phyloP scores from a whole-genome alignment of 2,797 vertebrate genomes.

The Chaetophractus vellerosus region DNA sequence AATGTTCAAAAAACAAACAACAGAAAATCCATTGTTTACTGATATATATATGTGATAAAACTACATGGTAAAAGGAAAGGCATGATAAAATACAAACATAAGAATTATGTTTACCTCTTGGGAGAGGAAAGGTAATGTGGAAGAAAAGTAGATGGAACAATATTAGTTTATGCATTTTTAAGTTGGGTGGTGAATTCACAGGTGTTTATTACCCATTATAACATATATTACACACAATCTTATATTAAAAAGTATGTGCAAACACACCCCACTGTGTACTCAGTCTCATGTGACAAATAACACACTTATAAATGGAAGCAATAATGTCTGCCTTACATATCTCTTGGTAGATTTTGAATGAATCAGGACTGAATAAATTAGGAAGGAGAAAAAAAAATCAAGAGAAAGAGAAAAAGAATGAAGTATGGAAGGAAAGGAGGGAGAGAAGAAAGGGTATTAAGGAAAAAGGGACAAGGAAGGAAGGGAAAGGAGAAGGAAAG shows the following conservation, averaged over 20 bases:
- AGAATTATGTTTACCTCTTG: not conserved
- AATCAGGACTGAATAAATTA: not conserved
- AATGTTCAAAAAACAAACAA: not conserved
- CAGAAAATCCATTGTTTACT: not conserved
- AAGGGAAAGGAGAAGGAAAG: not conserved
- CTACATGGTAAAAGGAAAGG: not conserved
- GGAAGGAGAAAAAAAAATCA: not conserved
- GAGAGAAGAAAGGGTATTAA: not conserved
- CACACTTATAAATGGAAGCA: not conserved
- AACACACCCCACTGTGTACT: not conserved
- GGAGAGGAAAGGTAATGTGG: not conserved
- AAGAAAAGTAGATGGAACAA: not conserved
- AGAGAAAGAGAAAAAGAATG: not conserved
- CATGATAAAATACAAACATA: not conserved
- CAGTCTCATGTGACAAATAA: not conserved
- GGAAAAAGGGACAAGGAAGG: no score
- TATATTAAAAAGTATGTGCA: not conserved
- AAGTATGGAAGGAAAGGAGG: not conserved
- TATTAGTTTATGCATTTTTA: not conserved
- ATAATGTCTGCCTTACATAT: not conserved
- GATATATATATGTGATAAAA: not conserved
- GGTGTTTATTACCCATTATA: not conserved
- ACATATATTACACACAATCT: not conserved
- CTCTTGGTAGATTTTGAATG: not conserved
- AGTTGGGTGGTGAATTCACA: not conserved